Evolutionary conservation across 2,113 vertebrate genomes (phyloP).

Genomic region (Cryptotis parvus): DNA sequence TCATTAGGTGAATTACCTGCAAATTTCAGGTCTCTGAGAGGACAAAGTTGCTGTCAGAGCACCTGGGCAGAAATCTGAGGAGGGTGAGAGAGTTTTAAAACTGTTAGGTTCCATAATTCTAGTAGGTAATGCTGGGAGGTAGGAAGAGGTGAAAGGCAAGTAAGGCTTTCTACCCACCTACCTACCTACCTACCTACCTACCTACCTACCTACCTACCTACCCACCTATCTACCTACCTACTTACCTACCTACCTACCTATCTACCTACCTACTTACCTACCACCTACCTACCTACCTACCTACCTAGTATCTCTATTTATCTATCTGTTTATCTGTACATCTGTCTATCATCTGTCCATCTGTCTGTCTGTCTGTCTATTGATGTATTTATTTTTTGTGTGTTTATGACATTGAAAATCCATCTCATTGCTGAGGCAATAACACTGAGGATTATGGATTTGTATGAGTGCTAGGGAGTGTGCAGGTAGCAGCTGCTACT

Average conservation of each 20-base stretch:
- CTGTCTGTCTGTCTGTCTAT: too few species aligned
- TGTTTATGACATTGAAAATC: neutral
- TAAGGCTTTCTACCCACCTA: neutral
- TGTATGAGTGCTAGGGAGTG: neutral
- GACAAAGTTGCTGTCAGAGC: neutral
- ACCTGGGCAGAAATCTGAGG: neutral
- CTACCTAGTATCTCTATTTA: too few species aligned
- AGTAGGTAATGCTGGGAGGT: neutral
- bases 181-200: too few species aligned
- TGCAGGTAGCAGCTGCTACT: too few species aligned
- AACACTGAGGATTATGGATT: neutral
- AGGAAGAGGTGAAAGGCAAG: neutral
- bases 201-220: too few species aligned
- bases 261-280: too few species aligned
- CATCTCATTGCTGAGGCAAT: neutral
- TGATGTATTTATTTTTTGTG: neutral
- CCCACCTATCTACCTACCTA: too few species aligned
- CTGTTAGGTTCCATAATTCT: too few species aligned
- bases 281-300: too few species aligned
- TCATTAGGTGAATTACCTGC: neutral
- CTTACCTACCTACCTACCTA: too few species aligned
- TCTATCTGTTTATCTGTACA: too few species aligned
- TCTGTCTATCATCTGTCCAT: too few species aligned
- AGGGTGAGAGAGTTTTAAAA: neutral
- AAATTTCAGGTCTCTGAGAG: neutral